These are phyloP conservation scores for Myodes glareolus DNA, from an alignment of 2,113 vertebrate species.

Conservation along the genomic window DNA sequence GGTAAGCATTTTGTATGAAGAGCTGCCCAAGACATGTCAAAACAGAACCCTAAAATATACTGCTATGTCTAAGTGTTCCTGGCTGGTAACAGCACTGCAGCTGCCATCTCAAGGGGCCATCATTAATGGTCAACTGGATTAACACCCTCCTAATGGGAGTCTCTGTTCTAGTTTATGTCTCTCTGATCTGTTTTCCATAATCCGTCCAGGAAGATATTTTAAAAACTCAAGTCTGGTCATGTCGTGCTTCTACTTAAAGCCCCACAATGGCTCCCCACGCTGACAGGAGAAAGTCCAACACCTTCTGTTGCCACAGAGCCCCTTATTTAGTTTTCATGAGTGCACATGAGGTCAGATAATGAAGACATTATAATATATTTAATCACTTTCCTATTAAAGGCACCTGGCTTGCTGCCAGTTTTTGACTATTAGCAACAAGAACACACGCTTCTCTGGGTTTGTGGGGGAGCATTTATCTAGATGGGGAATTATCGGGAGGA, in stretches of 20 bases:
- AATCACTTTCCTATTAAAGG: slow-evolving; percentile 64
- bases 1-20: not conserved
- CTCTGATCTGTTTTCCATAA: slow-evolving; percentile 48
- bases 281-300: not conserved
- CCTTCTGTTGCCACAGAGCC: not conserved
- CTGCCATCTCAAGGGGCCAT: not conserved
- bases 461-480: slow-evolving; percentile 11
- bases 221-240: slow-evolving; percentile 33
- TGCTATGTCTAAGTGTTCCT: not conserved
- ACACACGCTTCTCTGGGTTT: not conserved
- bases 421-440: slow-evolving; percentile 29
- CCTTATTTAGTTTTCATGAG: not conserved
- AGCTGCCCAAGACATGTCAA: not conserved
- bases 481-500: slow-evolving; percentile 18
- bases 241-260: slow-evolving; percentile 4
- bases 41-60: not conserved
- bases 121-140: not conserved
- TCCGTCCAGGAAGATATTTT: not conserved
- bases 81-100: not conserved
- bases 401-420: slow-evolving; percentile 36
- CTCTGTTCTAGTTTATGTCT: slow-evolving; percentile 9
- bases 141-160: not conserved
- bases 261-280: not conserved
- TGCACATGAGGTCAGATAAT: not conserved
- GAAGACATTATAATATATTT: slow-evolving; percentile 46